A percentile compares a stretch with the other conserved stretches of the same genome.
phyloP scores from a whole-genome alignment of 2,797 vertebrate species.

The Pangasius djambal region DNA sequence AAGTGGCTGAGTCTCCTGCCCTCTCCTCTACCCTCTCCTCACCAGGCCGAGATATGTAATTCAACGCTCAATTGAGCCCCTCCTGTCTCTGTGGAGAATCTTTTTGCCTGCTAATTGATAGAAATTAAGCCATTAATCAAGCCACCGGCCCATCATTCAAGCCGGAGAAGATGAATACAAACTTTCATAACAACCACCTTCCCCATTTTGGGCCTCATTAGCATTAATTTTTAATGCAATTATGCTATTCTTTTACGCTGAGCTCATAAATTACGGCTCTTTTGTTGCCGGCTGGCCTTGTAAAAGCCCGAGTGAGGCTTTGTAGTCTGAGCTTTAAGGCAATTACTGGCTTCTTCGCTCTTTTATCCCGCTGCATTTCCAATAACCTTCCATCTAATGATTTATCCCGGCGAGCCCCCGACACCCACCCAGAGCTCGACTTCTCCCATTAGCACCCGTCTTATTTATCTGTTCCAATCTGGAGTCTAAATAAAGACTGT shows the following conservation, averaged over 20 bases:
- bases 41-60: conserved; percentile 88
- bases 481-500: conserved; percentile 62
- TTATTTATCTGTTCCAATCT: conserved; percentile 61
- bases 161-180: conserved; percentile 99
- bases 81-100: conserved; percentile 89
- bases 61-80: conserved; percentile 96
- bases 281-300: conserved; percentile 99
- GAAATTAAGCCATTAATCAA: conserved; percentile 99
- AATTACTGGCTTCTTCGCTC: conserved; percentile 96
- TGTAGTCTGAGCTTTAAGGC: conserved; percentile 99
- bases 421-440: conserved; percentile 55
- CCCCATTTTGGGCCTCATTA: conserved; percentile 99
- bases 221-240: conserved; percentile 99
- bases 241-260: conserved; percentile 99
- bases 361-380: conserved; percentile 87
- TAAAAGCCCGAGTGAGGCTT: conserved; percentile 99
- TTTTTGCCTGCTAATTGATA: conserved; percentile 98
- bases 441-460: conserved; percentile 58
- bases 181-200: conserved; percentile 99
- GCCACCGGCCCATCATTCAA: conserved; percentile 99
- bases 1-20: conserved; percentile 59
- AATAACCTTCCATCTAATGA: conserved; percentile 90
- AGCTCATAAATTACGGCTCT: conserved; percentile 99
- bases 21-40: conserved; percentile 76
- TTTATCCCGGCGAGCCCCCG: conserved; percentile 75